Percentiles rank a stretch among this genome's conserved stretches.
phyloP scores from a whole-genome alignment of 2,797 vertebrate genomes.

The Leuciscus waleckii region DNA sequence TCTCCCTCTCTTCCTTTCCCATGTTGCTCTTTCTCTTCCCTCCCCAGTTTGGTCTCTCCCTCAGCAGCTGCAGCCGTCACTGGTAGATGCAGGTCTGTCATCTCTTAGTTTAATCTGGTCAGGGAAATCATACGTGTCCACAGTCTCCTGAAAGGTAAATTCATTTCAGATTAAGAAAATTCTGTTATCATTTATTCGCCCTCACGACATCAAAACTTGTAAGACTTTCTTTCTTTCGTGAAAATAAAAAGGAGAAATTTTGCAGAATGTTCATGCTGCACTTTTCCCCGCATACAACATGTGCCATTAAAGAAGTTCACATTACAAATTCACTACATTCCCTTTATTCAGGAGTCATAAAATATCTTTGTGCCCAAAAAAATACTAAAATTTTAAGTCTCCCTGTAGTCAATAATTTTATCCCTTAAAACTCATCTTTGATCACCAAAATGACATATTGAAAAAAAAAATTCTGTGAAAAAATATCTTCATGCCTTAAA shows the following conservation, averaged over 20 bases:
- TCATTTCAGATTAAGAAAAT: not conserved
- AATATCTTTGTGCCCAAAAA: not conserved
- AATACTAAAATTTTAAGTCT: too few relatives aligned
- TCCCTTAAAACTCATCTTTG: too few relatives aligned
- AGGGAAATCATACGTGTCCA: slow-evolving; percentile 66
- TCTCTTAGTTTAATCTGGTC: slow-evolving; percentile 69
- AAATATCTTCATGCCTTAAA: too few relatives aligned
- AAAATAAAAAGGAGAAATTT: not conserved
- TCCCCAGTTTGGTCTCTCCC: not conserved
- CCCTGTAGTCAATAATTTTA: too few relatives aligned
- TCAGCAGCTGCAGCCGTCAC: slow-evolving; percentile 65
- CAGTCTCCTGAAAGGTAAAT: slow-evolving; percentile 60
- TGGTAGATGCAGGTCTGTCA: slow-evolving; percentile 57
- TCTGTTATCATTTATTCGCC: not conserved
- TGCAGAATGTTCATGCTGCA: not conserved
- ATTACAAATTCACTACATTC: not conserved
- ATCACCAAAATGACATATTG: too few relatives aligned
- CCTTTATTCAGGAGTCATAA: not conserved
- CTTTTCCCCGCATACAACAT: not conserved
- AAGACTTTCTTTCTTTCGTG: not conserved
- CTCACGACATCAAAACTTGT: not conserved
- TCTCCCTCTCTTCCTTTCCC: slow-evolving; percentile 3
- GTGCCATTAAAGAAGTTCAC: too few relatives aligned
- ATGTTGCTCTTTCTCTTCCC: slow-evolving; percentile 38
- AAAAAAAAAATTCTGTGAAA: too few relatives aligned